Base-by-base conservation (phyloP, 1,140 invertebrate genomes). In the Nixonia krombeini region DNA sequence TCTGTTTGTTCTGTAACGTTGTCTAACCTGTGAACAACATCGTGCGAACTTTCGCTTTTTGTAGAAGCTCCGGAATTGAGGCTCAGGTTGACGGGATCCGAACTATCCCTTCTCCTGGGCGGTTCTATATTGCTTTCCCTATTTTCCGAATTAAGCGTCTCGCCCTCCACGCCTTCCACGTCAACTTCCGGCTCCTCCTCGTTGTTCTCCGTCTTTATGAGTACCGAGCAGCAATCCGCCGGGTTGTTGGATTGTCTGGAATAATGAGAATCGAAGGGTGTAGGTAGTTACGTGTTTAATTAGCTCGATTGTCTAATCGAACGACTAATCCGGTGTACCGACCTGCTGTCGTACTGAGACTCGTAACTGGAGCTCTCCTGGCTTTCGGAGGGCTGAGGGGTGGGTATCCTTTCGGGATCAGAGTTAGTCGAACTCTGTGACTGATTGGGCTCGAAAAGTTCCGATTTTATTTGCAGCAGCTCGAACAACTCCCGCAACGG, bases 401-500 rank as follows among this genome's bases (percentile, higher is more conserved):
- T 85, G n/a, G 80, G 73, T 79, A 82, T 76, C 70, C 82, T 81
- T 46, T 84, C 73, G 10, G 80, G 71, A 13, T 86, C 82, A n/a
- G 81, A 81, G 37, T 79, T 78, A 28, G 71, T 78, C 31, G 79
- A 82, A 35, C 74, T 78, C 50, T 83, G 80, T 52, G 79, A 64
- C 47, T 81, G 78, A 51, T 76, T 82, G 0, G 79, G 74, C 59
- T 79, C 79, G 59, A 78, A 81, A 5, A 91, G 88, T 65, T 93
- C 91, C 38, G 92, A 92, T 78, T 93, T 93, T 50, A 94, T 93
- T 84, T 93, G 92, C 58, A 94, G 79, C 44, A 94, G 82, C 76
- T 93, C 90, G 75, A 94, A 91, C 12, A 94, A 79, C 79, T 93
- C 92, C 82, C 92, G 89, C 78, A 94, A 88, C 55, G 91, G 92